Percentiles rank a stretch among this genome's conserved stretches.
Conservation (phyloP, 1,140 invertebrate genomes). For the Drosophila kohkoa region DNA sequence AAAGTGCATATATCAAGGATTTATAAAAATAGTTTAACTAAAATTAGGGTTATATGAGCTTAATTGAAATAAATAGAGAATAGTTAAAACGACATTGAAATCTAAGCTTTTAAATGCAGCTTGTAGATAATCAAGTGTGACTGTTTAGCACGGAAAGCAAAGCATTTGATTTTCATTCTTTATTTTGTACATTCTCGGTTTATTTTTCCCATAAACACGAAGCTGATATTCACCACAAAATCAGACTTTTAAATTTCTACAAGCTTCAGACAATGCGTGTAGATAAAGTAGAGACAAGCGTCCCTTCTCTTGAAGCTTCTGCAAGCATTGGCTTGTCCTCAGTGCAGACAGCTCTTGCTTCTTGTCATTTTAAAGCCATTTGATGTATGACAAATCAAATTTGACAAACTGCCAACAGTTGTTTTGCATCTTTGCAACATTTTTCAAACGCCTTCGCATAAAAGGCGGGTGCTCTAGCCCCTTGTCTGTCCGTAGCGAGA, state of each 20-base stretch:
- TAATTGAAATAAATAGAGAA: too few species aligned
- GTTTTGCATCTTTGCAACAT: slow-evolving; percentile 79
- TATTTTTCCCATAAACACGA: slow-evolving; percentile 23
- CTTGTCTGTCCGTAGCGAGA: slow-evolving; percentile 7
- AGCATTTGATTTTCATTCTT: background rate
- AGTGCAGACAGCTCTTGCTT: slow-evolving; percentile 43
- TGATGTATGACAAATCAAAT: slow-evolving; percentile 83
- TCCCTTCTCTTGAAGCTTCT: background rate
- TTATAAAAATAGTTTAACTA: too few species aligned
- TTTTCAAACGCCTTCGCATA: slow-evolving; percentile 55
- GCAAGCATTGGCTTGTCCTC: slow-evolving; percentile 30
- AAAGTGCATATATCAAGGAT: too few species aligned
- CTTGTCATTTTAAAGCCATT: slow-evolving; percentile 78
- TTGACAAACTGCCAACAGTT: slow-evolving; percentile 82
- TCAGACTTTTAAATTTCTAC: slow-evolving; percentile 5
- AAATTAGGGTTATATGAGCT: too few species aligned
- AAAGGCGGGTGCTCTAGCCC: slow-evolving; percentile 6
- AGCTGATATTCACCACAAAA: slow-evolving; percentile 15
- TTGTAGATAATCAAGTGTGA: background rate
- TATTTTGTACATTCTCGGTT: background rate
- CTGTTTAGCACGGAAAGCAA: background rate
- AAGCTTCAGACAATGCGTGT: background rate
- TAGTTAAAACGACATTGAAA: too few species aligned
- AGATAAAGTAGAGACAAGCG: background rate
- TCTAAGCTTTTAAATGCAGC: background rate